Conservation (phyloP, 2,797 vertebrate species). For the Sciurus vulgaris region DNA sequence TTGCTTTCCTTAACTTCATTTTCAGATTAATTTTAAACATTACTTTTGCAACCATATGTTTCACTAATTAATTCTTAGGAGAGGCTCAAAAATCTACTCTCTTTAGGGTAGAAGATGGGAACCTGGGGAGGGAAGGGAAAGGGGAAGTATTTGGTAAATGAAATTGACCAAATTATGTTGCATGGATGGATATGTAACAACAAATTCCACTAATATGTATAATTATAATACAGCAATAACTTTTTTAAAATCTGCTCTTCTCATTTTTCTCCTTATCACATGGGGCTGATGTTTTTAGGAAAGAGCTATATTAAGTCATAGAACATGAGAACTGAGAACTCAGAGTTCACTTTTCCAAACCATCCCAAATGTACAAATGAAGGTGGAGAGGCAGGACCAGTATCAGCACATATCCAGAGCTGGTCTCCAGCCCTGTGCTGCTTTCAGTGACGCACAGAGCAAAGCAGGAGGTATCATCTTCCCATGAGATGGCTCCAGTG, state of each 20-base stretch:
- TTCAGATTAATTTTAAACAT: constrained; percentile 29
- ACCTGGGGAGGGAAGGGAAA: too few relatives aligned
- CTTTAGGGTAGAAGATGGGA: too few relatives aligned
- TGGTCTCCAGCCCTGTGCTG: background rate
- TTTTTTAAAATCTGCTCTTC: background rate
- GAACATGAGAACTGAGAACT: background rate
- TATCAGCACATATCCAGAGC: background rate
- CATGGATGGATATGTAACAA: too few relatives aligned
- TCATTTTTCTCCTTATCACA: background rate
- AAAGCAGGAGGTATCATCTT: too few relatives aligned
- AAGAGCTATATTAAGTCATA: background rate
- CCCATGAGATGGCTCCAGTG: background rate
- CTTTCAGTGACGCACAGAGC: background rate
- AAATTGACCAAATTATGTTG: too few relatives aligned
- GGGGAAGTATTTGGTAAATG: too few relatives aligned
- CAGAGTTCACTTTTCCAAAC: background rate
- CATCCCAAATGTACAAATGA: background rate
- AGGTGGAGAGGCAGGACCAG: background rate
- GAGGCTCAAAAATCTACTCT: background rate
- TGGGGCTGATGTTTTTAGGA: background rate
- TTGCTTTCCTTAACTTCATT: background rate
- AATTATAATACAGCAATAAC: too few relatives aligned
- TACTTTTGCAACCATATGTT: background rate
- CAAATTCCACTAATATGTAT: too few relatives aligned
- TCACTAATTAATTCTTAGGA: background rate